Percentiles rank a stretch among this genome's conserved stretches.
Conservation (phyloP, 2,797 vertebrate species). For the Sciurus carolinensis region DNA sequence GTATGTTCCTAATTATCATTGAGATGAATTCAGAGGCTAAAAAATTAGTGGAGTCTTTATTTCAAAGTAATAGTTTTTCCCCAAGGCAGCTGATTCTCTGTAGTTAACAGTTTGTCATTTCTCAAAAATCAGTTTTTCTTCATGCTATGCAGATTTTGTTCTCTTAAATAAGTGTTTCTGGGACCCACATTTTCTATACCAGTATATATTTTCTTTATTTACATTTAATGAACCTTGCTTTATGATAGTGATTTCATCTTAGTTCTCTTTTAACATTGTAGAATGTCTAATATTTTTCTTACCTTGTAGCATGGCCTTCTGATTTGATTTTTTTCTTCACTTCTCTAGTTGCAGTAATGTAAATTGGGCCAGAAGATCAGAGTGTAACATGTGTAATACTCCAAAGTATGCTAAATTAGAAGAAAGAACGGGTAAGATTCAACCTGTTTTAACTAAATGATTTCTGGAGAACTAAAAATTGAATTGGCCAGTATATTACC, state of each 20-base stretch:
- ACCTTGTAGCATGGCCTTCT: neutral
- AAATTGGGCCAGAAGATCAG: slow-evolving; percentile 98
- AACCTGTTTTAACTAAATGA: neutral
- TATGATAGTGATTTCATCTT: slow-evolving; percentile 11
- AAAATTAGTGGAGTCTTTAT: slow-evolving; percentile 24
- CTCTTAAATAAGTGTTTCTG: neutral
- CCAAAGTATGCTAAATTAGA: slow-evolving; percentile 99
- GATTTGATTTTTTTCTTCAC: neutral
- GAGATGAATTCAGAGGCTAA: slow-evolving; percentile 38
- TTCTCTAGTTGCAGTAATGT: slow-evolving; percentile 96
- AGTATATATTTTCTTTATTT: neutral
- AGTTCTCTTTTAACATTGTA: slow-evolving; percentile 41
- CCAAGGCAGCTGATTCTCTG: neutral
- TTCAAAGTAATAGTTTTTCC: neutral
- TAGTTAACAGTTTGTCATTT: neutral
- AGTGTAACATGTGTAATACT: slow-evolving; percentile 99
- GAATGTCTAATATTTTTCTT: neutral
- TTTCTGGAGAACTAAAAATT: slow-evolving; percentile 49
- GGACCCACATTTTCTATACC: neutral
- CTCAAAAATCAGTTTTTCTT: neutral
- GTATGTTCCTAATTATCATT: neutral
- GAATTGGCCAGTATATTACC: neutral
- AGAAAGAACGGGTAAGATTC: slow-evolving; percentile 95
- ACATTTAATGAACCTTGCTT: neutral
- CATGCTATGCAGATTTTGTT: slow-evolving; percentile 14